Conservation (phyloP, 2,888 invertebrate genomes). For the Drosophila lacicola region DNA sequence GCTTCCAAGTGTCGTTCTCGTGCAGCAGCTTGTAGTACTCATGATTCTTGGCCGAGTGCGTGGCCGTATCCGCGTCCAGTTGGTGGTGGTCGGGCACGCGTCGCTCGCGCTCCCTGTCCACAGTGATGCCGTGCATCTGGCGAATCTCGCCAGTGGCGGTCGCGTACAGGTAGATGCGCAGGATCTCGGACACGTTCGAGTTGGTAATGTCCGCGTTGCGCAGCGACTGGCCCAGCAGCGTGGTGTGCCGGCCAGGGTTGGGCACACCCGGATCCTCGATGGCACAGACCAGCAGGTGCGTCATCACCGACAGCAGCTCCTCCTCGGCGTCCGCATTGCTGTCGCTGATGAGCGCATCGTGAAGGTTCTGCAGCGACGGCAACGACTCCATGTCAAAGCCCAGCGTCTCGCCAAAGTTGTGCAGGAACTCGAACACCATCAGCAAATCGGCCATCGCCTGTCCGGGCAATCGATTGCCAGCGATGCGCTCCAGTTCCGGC, state of each 20-base stretch:
- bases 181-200: constrained; percentile 95
- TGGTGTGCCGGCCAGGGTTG: constrained; percentile 94
- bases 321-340: constrained; percentile 93
- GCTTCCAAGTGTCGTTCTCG: constrained; percentile 91
- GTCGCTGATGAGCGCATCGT: constrained; percentile 91
- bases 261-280: constrained; percentile 97
- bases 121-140: constrained; percentile 91
- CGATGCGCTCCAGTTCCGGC: constrained; percentile 91
- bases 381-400: constrained; percentile 96
- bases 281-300: constrained; percentile 95
- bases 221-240: constrained; percentile 95
- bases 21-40: constrained; percentile 92
- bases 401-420: constrained; percentile 97
- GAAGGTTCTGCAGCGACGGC: constrained; percentile 94
- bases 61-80: constrained; percentile 88
- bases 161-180: constrained; percentile 95
- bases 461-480: constrained; percentile 92
- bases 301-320: constrained; percentile 94
- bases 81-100: constrained; percentile 94
- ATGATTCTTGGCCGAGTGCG: constrained; percentile 91
- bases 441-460: constrained; percentile 96
- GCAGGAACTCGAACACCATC: constrained; percentile 98
- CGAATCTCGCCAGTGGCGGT: constrained; percentile 95
- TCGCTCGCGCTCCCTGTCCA: constrained; percentile 92
- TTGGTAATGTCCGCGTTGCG: constrained; percentile 95